These are phyloP conservation scores for Sciurus carolinensis DNA, from an alignment of 2,797 vertebrate genomes.

Conservation along the genomic window DNA sequence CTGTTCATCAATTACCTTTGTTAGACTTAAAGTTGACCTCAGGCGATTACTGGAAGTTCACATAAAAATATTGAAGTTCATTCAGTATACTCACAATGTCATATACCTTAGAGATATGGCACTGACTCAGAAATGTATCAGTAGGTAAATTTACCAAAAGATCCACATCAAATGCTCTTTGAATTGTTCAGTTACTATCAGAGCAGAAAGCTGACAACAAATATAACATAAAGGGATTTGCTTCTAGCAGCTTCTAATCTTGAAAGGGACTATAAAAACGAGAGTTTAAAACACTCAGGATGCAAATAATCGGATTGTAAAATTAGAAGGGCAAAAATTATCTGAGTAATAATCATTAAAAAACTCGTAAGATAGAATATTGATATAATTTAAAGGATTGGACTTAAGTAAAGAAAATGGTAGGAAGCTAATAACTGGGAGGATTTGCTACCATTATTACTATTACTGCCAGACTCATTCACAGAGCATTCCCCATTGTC, in stretches of 20 bases:
- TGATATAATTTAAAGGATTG: neutral
- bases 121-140: neutral
- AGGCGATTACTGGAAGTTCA: slow-evolving; percentile 24
- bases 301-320: neutral
- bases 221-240: neutral
- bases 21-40: slow-evolving; percentile 51
- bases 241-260: neutral
- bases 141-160: slow-evolving; percentile 40
- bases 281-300: slow-evolving; percentile 6
- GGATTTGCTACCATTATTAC: neutral
- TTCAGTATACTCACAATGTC: neutral
- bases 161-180: neutral
- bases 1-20: neutral
- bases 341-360: neutral
- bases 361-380: neutral
- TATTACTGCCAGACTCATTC: neutral
- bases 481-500: neutral
- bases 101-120: neutral
- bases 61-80: slow-evolving; percentile 12
- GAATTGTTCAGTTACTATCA: slow-evolving; percentile 16
- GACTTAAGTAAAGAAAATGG: neutral
- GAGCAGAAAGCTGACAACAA: slow-evolving; percentile 5
- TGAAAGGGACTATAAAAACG: neutral
- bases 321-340: neutral
- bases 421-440: neutral